These are phyloP conservation scores for Leptopterna dolabrata DNA, from an alignment of 2,888 invertebrate genomes.

Conservation along the genomic window DNA sequence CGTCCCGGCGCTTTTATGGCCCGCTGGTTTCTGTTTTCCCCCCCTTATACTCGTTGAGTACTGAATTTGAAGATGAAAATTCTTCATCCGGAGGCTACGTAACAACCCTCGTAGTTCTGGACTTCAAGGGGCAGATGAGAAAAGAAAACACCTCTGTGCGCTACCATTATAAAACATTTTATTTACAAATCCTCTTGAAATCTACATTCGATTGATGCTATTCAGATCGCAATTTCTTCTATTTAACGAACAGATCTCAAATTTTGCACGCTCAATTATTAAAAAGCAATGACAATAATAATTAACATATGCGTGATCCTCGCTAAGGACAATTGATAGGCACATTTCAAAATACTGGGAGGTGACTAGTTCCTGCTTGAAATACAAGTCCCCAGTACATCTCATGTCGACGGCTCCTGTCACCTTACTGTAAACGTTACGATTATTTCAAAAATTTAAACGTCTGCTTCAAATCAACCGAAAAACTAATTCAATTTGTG, in stretches of 20 bases:
- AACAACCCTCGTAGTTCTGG: too few relatives aligned
- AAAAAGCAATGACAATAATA: too few relatives aligned
- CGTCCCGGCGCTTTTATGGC: too few relatives aligned
- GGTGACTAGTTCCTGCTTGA: neutral
- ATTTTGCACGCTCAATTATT: too few relatives aligned
- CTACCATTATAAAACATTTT: constrained; percentile 26
- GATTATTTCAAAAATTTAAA: neutral
- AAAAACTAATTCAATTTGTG: neutral
- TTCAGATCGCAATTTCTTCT: neutral
- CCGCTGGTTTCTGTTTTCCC: too few relatives aligned
- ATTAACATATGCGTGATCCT: too few relatives aligned
- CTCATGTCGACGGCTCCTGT: neutral
- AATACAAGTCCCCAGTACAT: neutral
- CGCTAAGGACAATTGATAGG: too few relatives aligned
- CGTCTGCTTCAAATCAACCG: neutral
- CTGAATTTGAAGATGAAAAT: too few relatives aligned
- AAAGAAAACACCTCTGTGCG: neutral
- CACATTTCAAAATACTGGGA: neutral
- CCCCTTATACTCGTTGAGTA: too few relatives aligned
- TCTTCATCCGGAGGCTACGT: too few relatives aligned
- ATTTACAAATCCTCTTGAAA: neutral
- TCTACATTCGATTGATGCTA: neutral
- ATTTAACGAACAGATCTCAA: too few relatives aligned
- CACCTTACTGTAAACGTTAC: neutral
- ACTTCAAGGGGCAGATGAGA: too few relatives aligned